These are phyloP conservation scores for Buathra laborator DNA, from an alignment of 2,888 invertebrate genomes.

Conservation along the genomic window DNA sequence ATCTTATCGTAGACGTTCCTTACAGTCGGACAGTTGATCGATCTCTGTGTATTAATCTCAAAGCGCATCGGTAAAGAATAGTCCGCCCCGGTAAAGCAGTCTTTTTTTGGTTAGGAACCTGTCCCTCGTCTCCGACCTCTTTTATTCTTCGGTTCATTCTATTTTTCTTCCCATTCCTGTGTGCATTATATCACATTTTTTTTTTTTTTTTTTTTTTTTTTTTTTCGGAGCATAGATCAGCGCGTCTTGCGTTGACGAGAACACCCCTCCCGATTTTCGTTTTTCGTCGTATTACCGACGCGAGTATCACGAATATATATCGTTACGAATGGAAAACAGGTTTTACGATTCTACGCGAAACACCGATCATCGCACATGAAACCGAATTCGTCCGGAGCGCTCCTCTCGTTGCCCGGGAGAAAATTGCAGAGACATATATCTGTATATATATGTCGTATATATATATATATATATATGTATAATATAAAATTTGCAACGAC, in stretches of 20 bases:
- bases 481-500: not conserved
- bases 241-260: conserved; percentile 2
- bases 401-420: not conserved
- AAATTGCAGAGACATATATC: not conserved
- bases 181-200: conserved; percentile 3
- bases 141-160: conserved; percentile 7
- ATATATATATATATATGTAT: not conserved
- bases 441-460: not conserved
- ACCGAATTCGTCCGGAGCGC: not conserved
- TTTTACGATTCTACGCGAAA: conserved; percentile 2
- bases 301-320: not conserved
- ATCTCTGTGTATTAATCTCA: conserved; percentile 73
- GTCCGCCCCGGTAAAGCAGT: not conserved
- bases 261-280: not conserved
- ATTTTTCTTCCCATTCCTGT: conserved; percentile 4
- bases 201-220: conserved; percentile 29
- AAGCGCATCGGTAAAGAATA: conserved; percentile 67
- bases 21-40: conserved; percentile 66
- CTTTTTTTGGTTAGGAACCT: not conserved
- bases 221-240: conserved; percentile 14
- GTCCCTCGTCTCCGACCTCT: not conserved
- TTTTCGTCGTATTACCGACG: not conserved
- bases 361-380: not conserved
- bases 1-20: conserved; percentile 50
- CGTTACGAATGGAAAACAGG: not conserved